These are phyloP conservation scores for Gerris buenoi DNA, from an alignment of 1,140 invertebrate genomes.

Conservation along the genomic window DNA sequence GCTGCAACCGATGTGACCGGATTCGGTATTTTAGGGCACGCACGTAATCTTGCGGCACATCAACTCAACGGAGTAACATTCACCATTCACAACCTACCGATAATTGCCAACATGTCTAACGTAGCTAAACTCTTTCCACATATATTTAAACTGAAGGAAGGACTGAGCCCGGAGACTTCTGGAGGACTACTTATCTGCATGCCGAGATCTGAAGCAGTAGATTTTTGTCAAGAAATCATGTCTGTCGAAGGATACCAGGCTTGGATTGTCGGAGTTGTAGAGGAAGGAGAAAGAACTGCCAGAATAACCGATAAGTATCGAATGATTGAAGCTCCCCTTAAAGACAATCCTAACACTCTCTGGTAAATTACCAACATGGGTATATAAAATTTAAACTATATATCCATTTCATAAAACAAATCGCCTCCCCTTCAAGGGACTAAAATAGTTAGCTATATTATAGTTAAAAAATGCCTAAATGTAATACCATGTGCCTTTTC, in stretches of 20 bases:
- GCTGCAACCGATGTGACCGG: constrained; percentile 94
- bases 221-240: constrained; percentile 95
- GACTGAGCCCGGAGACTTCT: constrained; percentile 57
- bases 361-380: constrained; percentile 4
- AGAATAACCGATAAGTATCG: constrained; percentile 92
- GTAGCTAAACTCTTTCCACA: constrained; percentile 88
- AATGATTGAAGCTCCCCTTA: constrained; percentile 80
- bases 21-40: constrained; percentile 89
- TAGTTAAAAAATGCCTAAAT: too few species aligned
- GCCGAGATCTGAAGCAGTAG: constrained; percentile 82
- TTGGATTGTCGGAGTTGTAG: constrained; percentile 97
- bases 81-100: constrained; percentile 90
- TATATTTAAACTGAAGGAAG: constrained; percentile 86
- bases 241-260: constrained; percentile 93
- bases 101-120: constrained; percentile 93
- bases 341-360: neutral
- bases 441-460: too few species aligned
- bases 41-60: constrained; percentile 85
- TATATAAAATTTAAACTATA: too few species aligned
- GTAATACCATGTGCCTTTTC: too few species aligned
- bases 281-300: constrained; percentile 88
- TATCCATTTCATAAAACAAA: too few species aligned
- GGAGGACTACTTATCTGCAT: constrained; percentile 83
- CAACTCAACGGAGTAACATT: constrained; percentile 95
- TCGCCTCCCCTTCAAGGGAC: too few species aligned